phyloP scores from a whole-genome alignment of 2,888 invertebrate species.

The Podabrus alpinus region DNA sequence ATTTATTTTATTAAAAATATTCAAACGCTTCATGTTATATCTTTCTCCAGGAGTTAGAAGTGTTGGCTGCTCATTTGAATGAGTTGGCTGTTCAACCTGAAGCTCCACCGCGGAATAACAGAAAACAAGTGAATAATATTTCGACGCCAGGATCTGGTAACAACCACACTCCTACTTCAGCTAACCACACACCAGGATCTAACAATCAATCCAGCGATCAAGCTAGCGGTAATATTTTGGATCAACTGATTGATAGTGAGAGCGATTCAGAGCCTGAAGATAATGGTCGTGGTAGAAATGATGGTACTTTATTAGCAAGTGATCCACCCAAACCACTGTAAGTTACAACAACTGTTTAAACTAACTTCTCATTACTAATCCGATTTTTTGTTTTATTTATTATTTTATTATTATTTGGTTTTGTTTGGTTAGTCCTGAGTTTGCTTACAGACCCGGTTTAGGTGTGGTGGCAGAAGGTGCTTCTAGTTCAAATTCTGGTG shows the following conservation, averaged over 20 bases:
- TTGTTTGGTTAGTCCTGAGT: conserved; percentile 73
- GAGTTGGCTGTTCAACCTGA: conserved; percentile 81
- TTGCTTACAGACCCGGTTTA: conserved; percentile 78
- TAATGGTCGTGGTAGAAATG: conserved; percentile 80
- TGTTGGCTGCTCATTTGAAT: conserved; percentile 93
- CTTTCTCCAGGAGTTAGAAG: conserved; percentile 83
- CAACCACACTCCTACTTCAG: conserved; percentile 42
- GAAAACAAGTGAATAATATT: conserved; percentile 50
- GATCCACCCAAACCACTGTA: conserved; percentile 97
- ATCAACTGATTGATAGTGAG: conserved; percentile 74
- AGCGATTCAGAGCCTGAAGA: conserved; percentile 84
- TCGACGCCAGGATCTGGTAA: conserved; percentile 47
- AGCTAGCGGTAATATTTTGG: conserved; percentile 61
- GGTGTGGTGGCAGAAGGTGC: conserved; percentile 65
- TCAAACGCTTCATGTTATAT: neutral
- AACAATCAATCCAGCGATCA: conserved; percentile 47
- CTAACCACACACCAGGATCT: conserved; percentile 30
- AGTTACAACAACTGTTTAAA: conserved; percentile 55
- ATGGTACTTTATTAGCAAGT: conserved; percentile 93
- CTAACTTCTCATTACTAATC: neutral
- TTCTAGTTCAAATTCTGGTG: conserved; percentile 55
- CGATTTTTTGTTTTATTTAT: neutral
- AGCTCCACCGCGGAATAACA: conserved; percentile 70
- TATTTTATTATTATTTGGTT: conserved; percentile 32
- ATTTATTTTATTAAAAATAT: neutral